Evolutionary conservation across 1,140 invertebrate genomes (phyloP), one percentile per base, ranked within the genome.

Genomic region (Tetraneura akinire): DNA sequence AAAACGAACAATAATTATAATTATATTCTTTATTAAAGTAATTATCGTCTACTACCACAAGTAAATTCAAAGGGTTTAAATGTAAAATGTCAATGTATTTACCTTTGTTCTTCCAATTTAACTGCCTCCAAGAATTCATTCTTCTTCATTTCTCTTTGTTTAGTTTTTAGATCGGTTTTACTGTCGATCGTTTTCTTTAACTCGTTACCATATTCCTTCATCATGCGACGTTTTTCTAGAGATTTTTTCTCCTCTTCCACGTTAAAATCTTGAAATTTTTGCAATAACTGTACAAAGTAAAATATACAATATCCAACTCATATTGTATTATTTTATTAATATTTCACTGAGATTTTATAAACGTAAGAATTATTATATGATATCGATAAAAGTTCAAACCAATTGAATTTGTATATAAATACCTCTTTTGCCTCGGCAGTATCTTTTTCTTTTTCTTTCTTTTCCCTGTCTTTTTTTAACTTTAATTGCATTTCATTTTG

Each of bases 401-500:
- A n/a, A n/a, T n/a, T n/a, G n/a, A n/a, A 8, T 45, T 68, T 21
- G 5, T n/a, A 18, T 23, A 0, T 2, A 9, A 1, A 18, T 62
- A 62, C 74, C 16, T 14, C 42, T 47, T 78, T 57, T 1, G 1
- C 37, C 13, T 45, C n/a, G 1, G 14, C 37, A 1, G 0, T 2
- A 60, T 78, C 74, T n/a, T 78, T 42, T 62, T 78, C 37, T 62
- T 78, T 78, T 4, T 78, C 26, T 42, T 45, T 1, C 4, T 60
- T 29, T 26, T 26, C 21, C 0, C 18, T 11, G 1, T 60, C 74
- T 18, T 78, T 42, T 62, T 78, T 78, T 8, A 78, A 16, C 6
- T 60, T 42, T 5, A 78, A n/a, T 26, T 78, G 74, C 16, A 16
- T 26, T 42, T 78, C 37, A n/a, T 62, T 47, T 47, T 78, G 53